Conservation (phyloP, 2,888 invertebrate genomes). For the Chelonus formosanus region DNA sequence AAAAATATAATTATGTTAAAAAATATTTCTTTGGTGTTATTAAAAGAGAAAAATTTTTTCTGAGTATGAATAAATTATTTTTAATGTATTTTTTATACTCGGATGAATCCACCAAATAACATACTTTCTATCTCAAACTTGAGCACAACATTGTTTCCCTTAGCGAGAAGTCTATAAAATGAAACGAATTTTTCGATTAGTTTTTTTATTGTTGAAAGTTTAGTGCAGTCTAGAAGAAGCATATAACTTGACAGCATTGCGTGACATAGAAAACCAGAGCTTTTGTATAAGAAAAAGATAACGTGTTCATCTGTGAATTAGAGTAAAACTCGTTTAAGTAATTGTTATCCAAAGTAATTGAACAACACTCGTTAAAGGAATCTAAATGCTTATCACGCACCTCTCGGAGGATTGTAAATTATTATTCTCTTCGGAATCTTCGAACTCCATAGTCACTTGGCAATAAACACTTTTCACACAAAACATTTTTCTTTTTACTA, state of each 20-base stretch:
- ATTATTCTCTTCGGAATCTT: constrained; percentile 37
- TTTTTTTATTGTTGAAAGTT: no score
- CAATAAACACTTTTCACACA: constrained; percentile 60
- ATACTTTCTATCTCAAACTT: no score
- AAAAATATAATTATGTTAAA: no score
- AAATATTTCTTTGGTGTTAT: no score
- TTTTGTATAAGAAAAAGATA: not conserved
- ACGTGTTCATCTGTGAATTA: not conserved
- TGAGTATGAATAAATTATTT: no score
- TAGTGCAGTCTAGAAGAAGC: no score
- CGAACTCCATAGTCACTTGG: constrained; percentile 61
- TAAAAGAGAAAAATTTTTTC: no score
- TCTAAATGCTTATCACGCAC: constrained; percentile 23
- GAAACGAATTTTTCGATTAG: no score
- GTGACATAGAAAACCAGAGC: not conserved
- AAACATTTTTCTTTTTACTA: constrained; percentile 50
- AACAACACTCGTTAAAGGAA: not conserved
- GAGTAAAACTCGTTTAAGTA: not conserved
- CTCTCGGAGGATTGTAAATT: constrained; percentile 6
- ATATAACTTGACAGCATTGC: not conserved
- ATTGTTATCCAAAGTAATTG: not conserved
- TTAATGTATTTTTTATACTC: no score
- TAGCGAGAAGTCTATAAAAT: no score
- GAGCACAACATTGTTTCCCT: no score
- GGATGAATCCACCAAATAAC: no score